phyloP scores from a whole-genome alignment of 2,888 invertebrate genomes.

The Lepeophtheirus nordmannii region DNA sequence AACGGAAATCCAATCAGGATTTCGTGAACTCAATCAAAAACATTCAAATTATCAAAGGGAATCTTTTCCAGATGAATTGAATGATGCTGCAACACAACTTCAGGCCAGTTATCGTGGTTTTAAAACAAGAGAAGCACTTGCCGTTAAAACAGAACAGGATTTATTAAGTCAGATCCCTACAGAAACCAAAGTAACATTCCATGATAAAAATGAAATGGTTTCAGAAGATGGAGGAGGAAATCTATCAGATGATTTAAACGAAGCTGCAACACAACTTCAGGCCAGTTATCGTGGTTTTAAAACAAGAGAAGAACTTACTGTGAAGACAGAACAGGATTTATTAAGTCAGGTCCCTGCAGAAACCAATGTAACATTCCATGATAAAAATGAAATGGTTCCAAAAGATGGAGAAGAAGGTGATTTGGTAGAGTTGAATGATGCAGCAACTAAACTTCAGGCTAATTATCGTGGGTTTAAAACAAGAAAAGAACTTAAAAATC shows the following conservation, averaged over 20 bases:
- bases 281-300: not conserved
- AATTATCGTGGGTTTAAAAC: slow-evolving; percentile 1
- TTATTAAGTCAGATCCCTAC: slow-evolving; percentile 1
- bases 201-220: slow-evolving; percentile 1
- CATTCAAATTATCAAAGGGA: not conserved
- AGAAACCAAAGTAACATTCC: slow-evolving; percentile 9
- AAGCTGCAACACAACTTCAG: slow-evolving; percentile 18
- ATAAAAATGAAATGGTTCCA: slow-evolving; percentile 1
- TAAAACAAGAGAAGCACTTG: not conserved
- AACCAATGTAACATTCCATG: slow-evolving; percentile 7
- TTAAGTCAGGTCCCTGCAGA: slow-evolving; percentile 5
- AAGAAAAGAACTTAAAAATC: too few species aligned
- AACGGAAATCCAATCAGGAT: slow-evolving; percentile 19
- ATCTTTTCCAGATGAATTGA: not conserved
- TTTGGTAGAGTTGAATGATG: not conserved
- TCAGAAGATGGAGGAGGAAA: slow-evolving; percentile 1
- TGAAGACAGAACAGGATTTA: not conserved
- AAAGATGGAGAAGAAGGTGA: slow-evolving; percentile 1
- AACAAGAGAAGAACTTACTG: slow-evolving; percentile 1
- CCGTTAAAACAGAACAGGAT: not conserved
- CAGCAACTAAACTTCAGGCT: slow-evolving; percentile 5
- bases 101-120: slow-evolving; percentile 11
- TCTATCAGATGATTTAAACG: slow-evolving; percentile 11
- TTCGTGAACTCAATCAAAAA: not conserved
- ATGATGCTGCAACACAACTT: slow-evolving; percentile 9